Evolutionary conservation across 2,797 vertebrate species (phyloP), one percentile per base, ranked within the genome.

Genomic region (Xerus rutilus): DNA sequence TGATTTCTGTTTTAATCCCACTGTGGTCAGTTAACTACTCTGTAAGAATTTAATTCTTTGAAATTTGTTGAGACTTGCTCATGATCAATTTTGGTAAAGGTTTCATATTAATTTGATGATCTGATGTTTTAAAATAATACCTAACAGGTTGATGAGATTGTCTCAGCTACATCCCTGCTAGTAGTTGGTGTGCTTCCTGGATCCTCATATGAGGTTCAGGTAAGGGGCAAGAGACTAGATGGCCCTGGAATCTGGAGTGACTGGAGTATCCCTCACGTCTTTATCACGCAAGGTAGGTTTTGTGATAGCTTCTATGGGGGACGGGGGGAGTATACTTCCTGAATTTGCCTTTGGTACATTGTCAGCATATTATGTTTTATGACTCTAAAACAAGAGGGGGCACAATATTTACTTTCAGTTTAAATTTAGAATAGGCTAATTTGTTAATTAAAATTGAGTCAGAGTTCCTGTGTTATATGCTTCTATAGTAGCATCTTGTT

Each of bases 161-260:
- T 96, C 65, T 94, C 92, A 72, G 97, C 98, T 74, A 98, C 98
- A 0, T 98, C 97, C 9, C 59, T 99, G 93, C 82, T 98, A 57
- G 64, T 99, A 14, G 97, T 96, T 86, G 96, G 96, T 15, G 94
- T 99, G 49, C 98, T 98, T 57, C 98, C 99, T 32, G 98, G 97
- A 9, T 96, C 98, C 81, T 98, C 98, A 5, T 99, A 98, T 96
- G 98, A 94, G 0, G 86, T 99, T 94, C 99, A 99, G 95, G 99
- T 99, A 21, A 99, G 99, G 84, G 98, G 98, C 98, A 98, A 98
- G 83, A 93, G 97, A 14, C 95, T 69, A 8, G 95, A 28, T 0
- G 95, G 97, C 2, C 98, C 98, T 1, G 98, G 98, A 0, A 30
- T 99, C 96, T 99, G 99, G 99, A 99, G 99, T 47, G 97, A 99